These are phyloP conservation scores for Sebastes hubbsi DNA, from an alignment of 2,797 vertebrate species.

Conservation along the genomic window DNA sequence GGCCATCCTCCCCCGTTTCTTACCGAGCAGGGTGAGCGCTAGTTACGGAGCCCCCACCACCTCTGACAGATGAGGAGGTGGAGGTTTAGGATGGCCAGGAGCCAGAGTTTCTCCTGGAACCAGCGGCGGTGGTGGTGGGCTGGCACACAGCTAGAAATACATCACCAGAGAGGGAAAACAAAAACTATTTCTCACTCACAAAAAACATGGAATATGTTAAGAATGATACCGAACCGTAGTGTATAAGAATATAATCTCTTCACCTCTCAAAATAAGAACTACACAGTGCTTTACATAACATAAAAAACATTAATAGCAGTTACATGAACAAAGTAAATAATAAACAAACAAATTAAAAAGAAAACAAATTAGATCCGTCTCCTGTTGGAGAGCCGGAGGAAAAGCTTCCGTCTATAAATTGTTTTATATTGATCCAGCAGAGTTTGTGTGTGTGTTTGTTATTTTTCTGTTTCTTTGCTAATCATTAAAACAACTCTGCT, in stretches of 20 bases:
- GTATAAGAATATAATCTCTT: neutral
- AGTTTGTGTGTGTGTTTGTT: neutral
- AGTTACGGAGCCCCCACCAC: neutral
- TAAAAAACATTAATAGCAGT: neutral
- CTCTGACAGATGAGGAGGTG: constrained; percentile 53
- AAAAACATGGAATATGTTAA: neutral
- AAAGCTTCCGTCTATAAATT: neutral
- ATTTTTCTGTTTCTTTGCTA: neutral
- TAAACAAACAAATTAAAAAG: neutral
- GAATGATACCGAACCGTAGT: neutral
- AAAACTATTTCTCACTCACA: neutral
- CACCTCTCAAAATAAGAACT: neutral
- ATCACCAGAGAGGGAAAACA: neutral
- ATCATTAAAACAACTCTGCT: neutral
- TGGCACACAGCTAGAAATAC: neutral
- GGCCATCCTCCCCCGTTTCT: constrained; percentile 17
- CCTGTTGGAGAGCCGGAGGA: neutral
- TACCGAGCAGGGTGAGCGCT: neutral
- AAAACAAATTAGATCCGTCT: neutral
- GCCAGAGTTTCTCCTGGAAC: constrained; percentile 37
- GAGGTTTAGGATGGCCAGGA: constrained; percentile 45
- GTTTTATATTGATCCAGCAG: neutral
- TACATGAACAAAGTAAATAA: neutral
- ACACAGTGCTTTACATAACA: neutral
- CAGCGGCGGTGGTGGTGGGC: constrained; percentile 7